phyloP scores from a whole-genome alignment of 2,113 vertebrate genomes.

The pig (Sus scrofa) region DNA sequence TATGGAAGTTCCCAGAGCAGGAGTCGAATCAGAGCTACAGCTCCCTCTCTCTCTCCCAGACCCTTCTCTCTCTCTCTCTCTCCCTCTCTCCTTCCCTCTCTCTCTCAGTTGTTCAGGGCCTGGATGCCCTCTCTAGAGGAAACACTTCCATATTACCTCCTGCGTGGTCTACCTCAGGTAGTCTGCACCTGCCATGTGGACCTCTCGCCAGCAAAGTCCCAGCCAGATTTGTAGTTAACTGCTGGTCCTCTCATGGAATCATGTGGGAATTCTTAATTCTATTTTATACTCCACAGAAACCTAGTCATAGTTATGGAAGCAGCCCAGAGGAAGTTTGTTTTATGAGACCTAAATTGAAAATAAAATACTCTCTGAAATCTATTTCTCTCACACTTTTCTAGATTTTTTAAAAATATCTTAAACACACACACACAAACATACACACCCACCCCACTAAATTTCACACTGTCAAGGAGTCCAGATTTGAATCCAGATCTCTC shows the following conservation, averaged over 20 bases:
- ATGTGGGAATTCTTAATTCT: neutral
- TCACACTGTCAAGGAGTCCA: neutral
- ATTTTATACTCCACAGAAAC: neutral
- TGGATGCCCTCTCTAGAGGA: neutral
- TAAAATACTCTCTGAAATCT: neutral
- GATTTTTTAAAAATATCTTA: slow-evolving; percentile 31
- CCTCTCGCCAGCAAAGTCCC: neutral
- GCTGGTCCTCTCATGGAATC: neutral
- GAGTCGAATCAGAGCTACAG: no score
- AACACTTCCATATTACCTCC: neutral
- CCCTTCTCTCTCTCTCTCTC: no score
- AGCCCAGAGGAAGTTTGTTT: neutral
- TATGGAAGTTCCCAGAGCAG: no score
- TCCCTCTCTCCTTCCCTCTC: neutral
- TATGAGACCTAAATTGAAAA: slow-evolving; percentile 22
- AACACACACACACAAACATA: no score
- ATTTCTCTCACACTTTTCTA: slow-evolving; percentile 14
- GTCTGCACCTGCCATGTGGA: neutral
- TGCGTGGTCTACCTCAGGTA: neutral
- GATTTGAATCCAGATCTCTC: neutral
- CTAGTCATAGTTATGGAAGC: neutral
- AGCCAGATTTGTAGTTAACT: neutral
- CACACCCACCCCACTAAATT: neutral
- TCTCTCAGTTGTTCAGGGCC: neutral
- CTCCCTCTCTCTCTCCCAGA: no score